Percentiles rank a stretch among this genome's conserved stretches.
These are phyloP conservation scores for Megalops cyprinoides DNA, from an alignment of 2,797 vertebrate genomes.

Conservation along the genomic window DNA sequence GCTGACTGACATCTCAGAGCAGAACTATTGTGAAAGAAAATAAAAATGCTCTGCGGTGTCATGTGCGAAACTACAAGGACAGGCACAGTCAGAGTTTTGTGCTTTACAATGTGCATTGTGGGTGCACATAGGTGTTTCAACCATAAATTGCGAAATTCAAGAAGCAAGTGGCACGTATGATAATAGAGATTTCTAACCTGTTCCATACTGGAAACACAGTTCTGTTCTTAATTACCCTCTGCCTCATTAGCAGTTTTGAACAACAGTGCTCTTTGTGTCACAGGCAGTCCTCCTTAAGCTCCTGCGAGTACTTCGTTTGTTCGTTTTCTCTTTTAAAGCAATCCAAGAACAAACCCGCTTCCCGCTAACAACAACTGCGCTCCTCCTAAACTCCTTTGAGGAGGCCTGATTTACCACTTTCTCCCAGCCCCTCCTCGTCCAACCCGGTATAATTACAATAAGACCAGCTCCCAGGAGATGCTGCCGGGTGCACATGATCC, in stretches of 20 bases:
- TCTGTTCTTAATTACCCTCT: background rate
- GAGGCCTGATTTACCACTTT: constrained; percentile 74
- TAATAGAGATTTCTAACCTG: background rate
- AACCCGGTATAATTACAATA: constrained; percentile 52
- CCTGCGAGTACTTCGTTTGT: constrained; percentile 41
- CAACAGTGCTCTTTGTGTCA: background rate
- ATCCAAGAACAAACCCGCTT: constrained; percentile 69
- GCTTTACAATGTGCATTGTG: background rate
- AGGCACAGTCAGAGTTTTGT: constrained; percentile 13
- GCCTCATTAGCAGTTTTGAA: background rate
- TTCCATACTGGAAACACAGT: background rate
- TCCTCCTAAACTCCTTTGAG: constrained; percentile 58
- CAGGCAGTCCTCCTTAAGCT: constrained; percentile 12
- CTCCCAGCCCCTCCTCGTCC: constrained; percentile 51
- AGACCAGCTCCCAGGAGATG: constrained; percentile 62
- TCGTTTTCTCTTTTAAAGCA: constrained; percentile 64
- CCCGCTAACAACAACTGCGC: constrained; percentile 66
- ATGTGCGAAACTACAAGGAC: background rate
- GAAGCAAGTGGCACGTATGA: background rate
- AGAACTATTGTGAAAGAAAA: background rate
- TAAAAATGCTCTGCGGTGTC: background rate
- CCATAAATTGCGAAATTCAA: background rate
- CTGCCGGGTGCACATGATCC: constrained; percentile 32
- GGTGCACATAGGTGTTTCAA: background rate
- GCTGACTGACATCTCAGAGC: constrained; percentile 41